A percentile compares a stretch with the other conserved stretches of the same genome.
Evolutionary conservation across 2,888 invertebrate species (phyloP).

Genomic region (Acrocyrtus sp.): DNA sequence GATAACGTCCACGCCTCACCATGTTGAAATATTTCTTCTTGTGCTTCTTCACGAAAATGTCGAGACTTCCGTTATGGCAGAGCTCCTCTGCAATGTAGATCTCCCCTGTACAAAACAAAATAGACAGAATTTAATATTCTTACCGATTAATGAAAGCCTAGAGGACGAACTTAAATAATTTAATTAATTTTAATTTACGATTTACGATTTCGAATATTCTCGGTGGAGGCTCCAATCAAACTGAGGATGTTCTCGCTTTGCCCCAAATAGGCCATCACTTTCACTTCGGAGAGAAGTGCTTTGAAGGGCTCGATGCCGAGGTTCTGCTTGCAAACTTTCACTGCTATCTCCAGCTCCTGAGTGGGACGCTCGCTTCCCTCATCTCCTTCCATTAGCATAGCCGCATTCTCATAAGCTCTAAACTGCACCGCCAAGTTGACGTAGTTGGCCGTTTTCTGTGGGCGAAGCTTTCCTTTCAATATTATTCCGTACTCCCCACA

Average conservation of each 20-base stretch:
- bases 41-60: constrained; percentile 25
- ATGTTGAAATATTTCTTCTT: not conserved
- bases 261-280: constrained; percentile 54
- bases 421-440: not conserved
- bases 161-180: not conserved
- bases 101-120: constrained; percentile 28
- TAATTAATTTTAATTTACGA: not conserved
- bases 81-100: constrained; percentile 47
- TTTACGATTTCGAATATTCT: constrained; percentile 46
- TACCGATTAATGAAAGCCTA: not conserved
- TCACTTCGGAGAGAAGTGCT: constrained; percentile 51
- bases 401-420: not conserved
- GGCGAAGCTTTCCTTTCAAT: not conserved
- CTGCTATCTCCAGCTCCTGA: constrained; percentile 23
- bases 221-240: constrained; percentile 48
- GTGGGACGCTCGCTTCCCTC: too few relatives aligned
- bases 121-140: not conserved
- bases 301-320: constrained; percentile 46
- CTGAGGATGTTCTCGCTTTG: constrained; percentile 44
- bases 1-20: not conserved
- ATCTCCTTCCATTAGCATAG: not conserved
- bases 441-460: not conserved
- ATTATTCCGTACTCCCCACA: constrained; percentile 22
- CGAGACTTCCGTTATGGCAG: constrained; percentile 49
- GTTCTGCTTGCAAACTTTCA: constrained; percentile 43